These are phyloP conservation scores for Trogon melanurus DNA, from an alignment of 2,113 vertebrate genomes.

Conservation along the genomic window DNA sequence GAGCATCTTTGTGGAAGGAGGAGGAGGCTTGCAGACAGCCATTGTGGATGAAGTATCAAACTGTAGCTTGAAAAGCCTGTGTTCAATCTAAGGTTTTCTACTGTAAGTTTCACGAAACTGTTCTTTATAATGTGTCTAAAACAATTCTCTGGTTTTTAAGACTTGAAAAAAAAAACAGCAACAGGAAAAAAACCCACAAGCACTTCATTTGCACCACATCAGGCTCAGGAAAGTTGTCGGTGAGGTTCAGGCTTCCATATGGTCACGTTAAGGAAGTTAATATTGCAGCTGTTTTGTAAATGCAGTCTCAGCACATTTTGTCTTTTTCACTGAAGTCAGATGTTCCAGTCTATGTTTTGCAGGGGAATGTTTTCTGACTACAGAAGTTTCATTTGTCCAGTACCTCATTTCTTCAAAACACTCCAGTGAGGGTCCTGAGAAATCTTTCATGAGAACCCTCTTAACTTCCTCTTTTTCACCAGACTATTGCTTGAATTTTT, in stretches of 20 bases:
- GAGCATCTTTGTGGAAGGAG: neutral
- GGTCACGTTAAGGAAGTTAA: neutral
- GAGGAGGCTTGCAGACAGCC: neutral
- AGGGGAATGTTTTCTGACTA: neutral
- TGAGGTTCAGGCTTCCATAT: neutral
- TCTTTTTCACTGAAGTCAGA: neutral
- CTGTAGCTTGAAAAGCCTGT: neutral
- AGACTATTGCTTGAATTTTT: neutral
- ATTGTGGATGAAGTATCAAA: neutral
- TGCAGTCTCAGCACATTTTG: neutral
- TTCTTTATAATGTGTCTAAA: neutral
- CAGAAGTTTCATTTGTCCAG: neutral
- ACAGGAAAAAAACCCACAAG: neutral
- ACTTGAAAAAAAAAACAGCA: neutral
- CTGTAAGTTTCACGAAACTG: neutral
- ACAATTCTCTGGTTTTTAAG: neutral
- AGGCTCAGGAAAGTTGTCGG: neutral
- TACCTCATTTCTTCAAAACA: neutral
- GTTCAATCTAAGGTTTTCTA: neutral
- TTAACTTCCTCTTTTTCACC: neutral
- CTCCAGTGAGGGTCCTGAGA: neutral
- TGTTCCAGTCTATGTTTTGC: neutral
- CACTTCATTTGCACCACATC: neutral
- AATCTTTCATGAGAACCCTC: neutral
- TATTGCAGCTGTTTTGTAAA: neutral